Conservation (phyloP, 2,113 vertebrate genomes). For the Stomatorhinus ivindoensis region DNA sequence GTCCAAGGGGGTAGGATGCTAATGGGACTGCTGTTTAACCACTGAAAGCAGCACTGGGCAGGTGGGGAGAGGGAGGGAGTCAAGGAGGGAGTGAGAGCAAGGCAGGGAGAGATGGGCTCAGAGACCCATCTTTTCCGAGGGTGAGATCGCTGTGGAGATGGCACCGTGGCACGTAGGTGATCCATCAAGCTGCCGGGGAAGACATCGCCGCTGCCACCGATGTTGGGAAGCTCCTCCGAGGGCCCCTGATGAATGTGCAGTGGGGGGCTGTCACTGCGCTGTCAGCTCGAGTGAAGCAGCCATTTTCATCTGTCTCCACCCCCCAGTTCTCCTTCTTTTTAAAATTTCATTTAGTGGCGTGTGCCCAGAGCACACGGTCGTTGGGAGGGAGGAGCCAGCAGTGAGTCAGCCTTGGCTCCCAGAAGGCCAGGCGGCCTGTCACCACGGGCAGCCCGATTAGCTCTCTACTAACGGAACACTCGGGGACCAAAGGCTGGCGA, state of each 20-base stretch:
- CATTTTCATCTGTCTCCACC: slow-evolving; percentile 29
- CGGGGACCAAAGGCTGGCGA: slow-evolving; percentile 7
- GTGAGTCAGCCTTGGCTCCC: slow-evolving; percentile 50
- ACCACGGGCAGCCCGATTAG: slow-evolving; percentile 52
- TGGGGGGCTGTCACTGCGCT: slow-evolving; percentile 41
- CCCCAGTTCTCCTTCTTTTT: background rate
- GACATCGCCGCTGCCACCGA: slow-evolving; percentile 19
- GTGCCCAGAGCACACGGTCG: slow-evolving; percentile 18
- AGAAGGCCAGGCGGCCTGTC: slow-evolving; percentile 60
- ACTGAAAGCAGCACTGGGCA: slow-evolving; percentile 26
- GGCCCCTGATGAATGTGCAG: slow-evolving; percentile 46
- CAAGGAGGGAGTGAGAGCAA: background rate
- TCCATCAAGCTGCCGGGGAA: slow-evolving; percentile 50
- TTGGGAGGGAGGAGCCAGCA: background rate
- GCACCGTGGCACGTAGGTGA: slow-evolving; percentile 47
- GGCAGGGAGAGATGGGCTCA: slow-evolving; percentile 42
- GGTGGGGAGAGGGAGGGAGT: slow-evolving; percentile 21
- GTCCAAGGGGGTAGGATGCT: background rate
- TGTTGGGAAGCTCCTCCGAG: slow-evolving; percentile 38
- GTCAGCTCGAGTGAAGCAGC: slow-evolving; percentile 31
- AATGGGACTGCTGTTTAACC: background rate
- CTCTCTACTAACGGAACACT: slow-evolving; percentile 47
- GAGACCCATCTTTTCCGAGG: slow-evolving; percentile 56
- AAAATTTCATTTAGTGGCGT: slow-evolving; percentile 35
- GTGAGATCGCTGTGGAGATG: slow-evolving; percentile 49